phyloP scores from a whole-genome alignment of 2,113 vertebrate species.

The Phocoena sinus region DNA sequence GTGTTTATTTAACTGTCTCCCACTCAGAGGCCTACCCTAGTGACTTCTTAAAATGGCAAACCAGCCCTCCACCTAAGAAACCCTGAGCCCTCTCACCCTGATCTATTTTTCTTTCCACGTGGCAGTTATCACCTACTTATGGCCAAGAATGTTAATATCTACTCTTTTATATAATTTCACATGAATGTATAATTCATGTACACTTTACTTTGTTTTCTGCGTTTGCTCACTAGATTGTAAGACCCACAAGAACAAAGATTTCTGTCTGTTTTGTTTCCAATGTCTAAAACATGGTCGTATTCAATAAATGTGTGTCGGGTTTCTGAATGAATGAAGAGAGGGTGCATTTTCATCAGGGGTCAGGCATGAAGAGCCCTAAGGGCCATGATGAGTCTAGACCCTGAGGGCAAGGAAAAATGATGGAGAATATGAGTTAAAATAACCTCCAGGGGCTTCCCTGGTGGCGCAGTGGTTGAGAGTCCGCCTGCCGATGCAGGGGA shows the following conservation, averaged over 20 bases:
- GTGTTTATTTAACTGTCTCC: background rate
- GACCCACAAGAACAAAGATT: background rate
- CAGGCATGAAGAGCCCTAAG: background rate
- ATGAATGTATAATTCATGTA: background rate
- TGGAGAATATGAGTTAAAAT: background rate
- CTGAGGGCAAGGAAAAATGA: background rate
- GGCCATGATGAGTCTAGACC: background rate
- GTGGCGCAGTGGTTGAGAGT: no score
- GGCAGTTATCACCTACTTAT: background rate
- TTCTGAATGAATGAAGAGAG: background rate
- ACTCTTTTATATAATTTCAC: background rate
- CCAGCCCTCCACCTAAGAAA: background rate
- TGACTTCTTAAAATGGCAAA: background rate
- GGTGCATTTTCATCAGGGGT: background rate
- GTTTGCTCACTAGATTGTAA: background rate
- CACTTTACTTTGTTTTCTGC: background rate
- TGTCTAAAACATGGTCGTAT: background rate
- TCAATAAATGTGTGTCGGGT: no score
- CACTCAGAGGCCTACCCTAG: background rate
- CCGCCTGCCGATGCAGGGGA: no score
- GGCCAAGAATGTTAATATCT: background rate
- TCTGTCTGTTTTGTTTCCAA: background rate
- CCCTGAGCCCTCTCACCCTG: background rate
- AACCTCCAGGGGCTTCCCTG: background rate
- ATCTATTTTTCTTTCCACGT: background rate